Evolutionary conservation across 2,113 vertebrate species (phyloP).

Genomic region (Ictalurus punctatus): DNA sequence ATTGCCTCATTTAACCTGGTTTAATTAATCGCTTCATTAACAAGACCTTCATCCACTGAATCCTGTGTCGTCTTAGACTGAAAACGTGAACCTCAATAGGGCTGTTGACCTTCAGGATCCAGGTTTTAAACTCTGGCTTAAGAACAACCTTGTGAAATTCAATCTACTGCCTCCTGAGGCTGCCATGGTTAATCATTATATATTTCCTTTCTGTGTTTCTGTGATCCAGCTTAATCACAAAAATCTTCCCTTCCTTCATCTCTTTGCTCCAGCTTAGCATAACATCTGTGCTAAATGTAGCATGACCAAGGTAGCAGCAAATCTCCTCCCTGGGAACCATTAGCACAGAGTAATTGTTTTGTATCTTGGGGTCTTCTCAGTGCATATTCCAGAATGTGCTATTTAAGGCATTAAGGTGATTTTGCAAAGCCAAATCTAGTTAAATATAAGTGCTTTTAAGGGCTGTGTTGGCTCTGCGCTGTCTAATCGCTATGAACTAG

Average conservation of each 20-base stretch:
- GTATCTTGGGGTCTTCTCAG: slow-evolving; percentile 34
- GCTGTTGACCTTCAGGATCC: not conserved
- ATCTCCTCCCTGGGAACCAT: slow-evolving; percentile 37
- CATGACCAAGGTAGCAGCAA: slow-evolving; percentile 39
- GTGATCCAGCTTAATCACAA: slow-evolving; percentile 26
- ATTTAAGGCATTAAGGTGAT: slow-evolving; percentile 41
- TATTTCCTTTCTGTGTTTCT: not conserved
- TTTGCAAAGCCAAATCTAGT: slow-evolving; percentile 40
- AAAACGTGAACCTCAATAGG: not conserved
- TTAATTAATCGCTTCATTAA: not conserved
- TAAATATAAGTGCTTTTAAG: slow-evolving; percentile 35
- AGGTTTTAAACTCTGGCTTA: not conserved
- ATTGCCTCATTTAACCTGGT: not conserved
- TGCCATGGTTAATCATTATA: slow-evolving; percentile 28
- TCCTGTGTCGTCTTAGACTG: not conserved
- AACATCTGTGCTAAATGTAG: slow-evolving; percentile 43
- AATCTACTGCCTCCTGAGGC: not conserved
- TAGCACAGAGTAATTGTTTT: slow-evolving; percentile 55
- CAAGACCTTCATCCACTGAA: not conserved
- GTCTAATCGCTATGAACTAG: not conserved
- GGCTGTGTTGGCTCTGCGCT: slow-evolving; percentile 4
- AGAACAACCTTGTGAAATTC: not conserved
- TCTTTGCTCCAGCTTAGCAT: slow-evolving; percentile 21
- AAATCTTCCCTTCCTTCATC: slow-evolving; percentile 27
- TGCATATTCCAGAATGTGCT: slow-evolving; percentile 35